phyloP scores from a whole-genome alignment of 2,888 invertebrate genomes.

The Plebejus anna region DNA sequence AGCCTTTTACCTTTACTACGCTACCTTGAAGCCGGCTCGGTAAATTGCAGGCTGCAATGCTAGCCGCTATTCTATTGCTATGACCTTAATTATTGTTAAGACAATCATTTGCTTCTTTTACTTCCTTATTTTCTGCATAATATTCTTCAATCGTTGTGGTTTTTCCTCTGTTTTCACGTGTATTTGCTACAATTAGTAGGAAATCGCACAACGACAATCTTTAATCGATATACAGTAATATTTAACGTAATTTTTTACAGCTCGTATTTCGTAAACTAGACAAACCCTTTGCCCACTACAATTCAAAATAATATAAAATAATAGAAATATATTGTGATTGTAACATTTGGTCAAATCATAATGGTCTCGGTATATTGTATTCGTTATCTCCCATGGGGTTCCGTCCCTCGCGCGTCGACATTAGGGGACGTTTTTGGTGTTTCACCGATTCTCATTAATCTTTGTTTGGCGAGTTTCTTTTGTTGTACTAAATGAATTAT shows the following conservation, averaged over 20 bases:
- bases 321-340: neutral
- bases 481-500: neutral
- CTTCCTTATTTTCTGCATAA: neutral
- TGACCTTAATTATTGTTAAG: constrained; percentile 1
- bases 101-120: neutral
- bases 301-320: neutral
- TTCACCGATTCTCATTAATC: neutral
- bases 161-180: neutral
- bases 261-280: too few species aligned
- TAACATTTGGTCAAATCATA: constrained; percentile 16
- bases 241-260: too few species aligned
- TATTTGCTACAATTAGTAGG: too few species aligned
- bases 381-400: neutral
- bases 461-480: constrained; percentile 1
- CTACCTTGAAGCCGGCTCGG: constrained; percentile 12
- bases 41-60: neutral
- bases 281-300: neutral
- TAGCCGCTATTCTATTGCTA: neutral
- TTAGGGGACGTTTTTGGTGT: constrained; percentile 2
- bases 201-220: too few species aligned
- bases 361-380: neutral
- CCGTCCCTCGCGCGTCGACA: neutral
- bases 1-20: neutral
- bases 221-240: too few species aligned
- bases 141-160: neutral